These are phyloP conservation scores for Rhinoraja longicauda DNA, from an alignment of 2,797 vertebrate species.

Conservation along the genomic window DNA sequence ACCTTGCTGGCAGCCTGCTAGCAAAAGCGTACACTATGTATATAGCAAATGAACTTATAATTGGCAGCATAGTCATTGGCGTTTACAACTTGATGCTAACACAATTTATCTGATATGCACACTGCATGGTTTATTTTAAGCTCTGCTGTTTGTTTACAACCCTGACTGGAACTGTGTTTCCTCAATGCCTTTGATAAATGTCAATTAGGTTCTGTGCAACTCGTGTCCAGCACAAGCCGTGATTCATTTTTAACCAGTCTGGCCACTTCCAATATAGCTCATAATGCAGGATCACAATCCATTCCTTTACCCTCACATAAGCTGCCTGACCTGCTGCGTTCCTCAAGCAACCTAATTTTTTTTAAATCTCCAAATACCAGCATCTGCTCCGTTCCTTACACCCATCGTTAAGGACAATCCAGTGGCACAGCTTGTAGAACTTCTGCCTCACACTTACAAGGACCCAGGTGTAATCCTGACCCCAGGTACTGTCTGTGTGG, in stretches of 20 bases:
- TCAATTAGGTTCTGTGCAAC: neutral
- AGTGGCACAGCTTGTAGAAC: too few relatives aligned
- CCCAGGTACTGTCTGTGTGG: too few relatives aligned
- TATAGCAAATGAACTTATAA: constrained; percentile 7
- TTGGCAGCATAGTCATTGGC: neutral
- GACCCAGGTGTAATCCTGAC: too few relatives aligned
- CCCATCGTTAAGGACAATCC: neutral
- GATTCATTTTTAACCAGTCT: neutral
- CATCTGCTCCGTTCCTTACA: neutral
- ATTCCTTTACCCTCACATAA: too few relatives aligned
- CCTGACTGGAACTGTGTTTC: neutral
- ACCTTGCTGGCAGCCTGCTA: neutral
- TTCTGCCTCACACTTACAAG: too few relatives aligned
- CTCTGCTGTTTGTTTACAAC: neutral
- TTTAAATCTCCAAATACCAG: too few relatives aligned
- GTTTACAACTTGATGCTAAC: neutral
- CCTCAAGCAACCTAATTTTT: too few relatives aligned
- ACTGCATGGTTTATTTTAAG: neutral
- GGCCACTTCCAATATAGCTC: neutral
- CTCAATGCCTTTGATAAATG: neutral
- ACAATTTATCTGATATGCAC: neutral
- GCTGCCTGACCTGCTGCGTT: too few relatives aligned
- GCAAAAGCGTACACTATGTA: neutral
- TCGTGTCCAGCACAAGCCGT: neutral
- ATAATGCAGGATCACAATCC: too few relatives aligned